Evolutionary conservation across 2,113 vertebrate species (phyloP), one percentile per base, ranked within the genome.

Genomic region (Recurvirostra avosetta): DNA sequence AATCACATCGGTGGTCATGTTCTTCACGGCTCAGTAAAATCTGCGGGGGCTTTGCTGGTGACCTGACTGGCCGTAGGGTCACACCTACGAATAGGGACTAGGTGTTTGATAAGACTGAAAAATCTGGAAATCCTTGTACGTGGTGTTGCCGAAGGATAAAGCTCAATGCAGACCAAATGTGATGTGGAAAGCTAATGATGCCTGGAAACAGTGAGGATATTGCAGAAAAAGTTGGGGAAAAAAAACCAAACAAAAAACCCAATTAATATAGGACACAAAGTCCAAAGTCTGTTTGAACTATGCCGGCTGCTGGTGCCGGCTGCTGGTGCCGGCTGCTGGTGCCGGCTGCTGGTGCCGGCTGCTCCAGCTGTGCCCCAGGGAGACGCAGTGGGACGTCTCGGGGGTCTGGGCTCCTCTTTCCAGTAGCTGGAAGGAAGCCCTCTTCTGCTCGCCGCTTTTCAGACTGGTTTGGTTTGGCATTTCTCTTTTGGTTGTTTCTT

Each of bases 1-100:
- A 68, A 12, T 22, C 18, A 8, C 2, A 1, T 12, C 8, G 1
- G 12, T 36, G 38, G 8, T 32, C 10, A 3, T 21, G 30, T 43
- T 77, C 53, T 43, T 40, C 5, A 2, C 15, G 61, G 83, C 53
- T 40, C 49, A 12, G 30, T 27, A 18, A 21, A 13, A 15, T 12
- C 68, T 15, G 11, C 1, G 1, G 25, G 36, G 26, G 6, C 17
- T 41, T 65, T 58, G 67, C 41, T 11, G 7, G 8, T 41, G 68
- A 21, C 19, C 32, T 58, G 6, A 36, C 21, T 22, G 68, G 38
- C 32, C 3, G 1, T 27, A 18, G 32, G 43, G 61, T 36, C 61
- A 38, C 36, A 22, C 6, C 41, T 32, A 18, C 53, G 43, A 67
- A 21, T 15, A 25, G 18, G 3, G 32, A 59, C 38, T 22, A 34